These are phyloP conservation scores for Scartelaos histophorus DNA, from an alignment of 2,113 vertebrate species.

Conservation along the genomic window DNA sequence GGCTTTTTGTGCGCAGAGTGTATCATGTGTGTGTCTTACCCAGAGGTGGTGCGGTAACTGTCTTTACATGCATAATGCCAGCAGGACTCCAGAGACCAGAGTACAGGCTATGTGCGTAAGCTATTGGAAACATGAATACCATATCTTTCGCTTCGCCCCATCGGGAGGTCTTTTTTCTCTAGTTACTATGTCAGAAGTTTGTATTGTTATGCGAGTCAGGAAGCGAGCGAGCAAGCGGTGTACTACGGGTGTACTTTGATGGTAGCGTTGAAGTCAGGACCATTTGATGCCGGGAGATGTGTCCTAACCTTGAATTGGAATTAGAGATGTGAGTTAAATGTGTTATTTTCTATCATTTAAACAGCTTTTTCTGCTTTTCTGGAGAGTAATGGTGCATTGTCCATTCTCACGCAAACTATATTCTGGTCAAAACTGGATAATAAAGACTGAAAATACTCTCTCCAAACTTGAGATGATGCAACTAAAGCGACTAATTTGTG, in stretches of 20 bases:
- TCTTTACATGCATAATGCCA: slow-evolving; percentile 22
- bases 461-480: too few relatives aligned
- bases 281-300: background rate
- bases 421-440: too few relatives aligned
- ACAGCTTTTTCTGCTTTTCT: background rate
- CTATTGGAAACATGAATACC: background rate
- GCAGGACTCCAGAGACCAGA: slow-evolving; percentile 22
- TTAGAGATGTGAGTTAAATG: background rate
- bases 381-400: too few relatives aligned
- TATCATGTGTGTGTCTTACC: slow-evolving; percentile 41
- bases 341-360: background rate
- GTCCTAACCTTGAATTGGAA: background rate
- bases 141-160: slow-evolving; percentile 23
- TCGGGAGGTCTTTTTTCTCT: slow-evolving; percentile 34
- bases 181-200: slow-evolving; percentile 32
- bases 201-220: slow-evolving; percentile 26
- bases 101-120: background rate
- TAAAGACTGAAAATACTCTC: too few relatives aligned
- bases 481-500: too few relatives aligned
- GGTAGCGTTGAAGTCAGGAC: slow-evolving; percentile 4
- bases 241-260: slow-evolving; percentile 27
- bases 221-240: slow-evolving; percentile 34
- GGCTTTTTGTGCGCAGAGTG: slow-evolving; percentile 42
- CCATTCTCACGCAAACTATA: too few relatives aligned
- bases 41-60: slow-evolving; percentile 24